Evolutionary conservation across 2,888 invertebrate species (phyloP).

Genomic region (Galerucella pusilla): DNA sequence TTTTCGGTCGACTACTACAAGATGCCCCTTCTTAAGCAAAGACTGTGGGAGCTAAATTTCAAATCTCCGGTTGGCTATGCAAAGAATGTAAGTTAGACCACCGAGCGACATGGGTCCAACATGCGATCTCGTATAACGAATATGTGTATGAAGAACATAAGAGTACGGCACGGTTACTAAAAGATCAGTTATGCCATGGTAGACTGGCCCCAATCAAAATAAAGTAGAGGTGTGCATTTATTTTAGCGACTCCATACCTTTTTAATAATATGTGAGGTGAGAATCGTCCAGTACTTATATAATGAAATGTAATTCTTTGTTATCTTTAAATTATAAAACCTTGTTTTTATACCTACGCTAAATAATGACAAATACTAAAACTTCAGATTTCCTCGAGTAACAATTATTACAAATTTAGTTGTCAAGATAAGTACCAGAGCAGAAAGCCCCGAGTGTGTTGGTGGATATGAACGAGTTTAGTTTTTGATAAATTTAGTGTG

Average conservation of each 20-base stretch:
- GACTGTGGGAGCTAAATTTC: constrained; percentile 45
- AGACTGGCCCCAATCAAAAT: constrained; percentile 11
- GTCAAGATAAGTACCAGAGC: too few species aligned
- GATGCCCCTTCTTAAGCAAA: constrained; percentile 32
- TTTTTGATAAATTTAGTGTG: too few species aligned
- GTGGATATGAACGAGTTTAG: too few species aligned
- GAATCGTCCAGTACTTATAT: too few species aligned
- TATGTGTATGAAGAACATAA: constrained; percentile 17
- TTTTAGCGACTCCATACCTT: not conserved
- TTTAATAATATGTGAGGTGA: too few species aligned
- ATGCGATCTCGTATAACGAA: constrained; percentile 20
- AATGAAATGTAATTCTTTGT: too few species aligned
- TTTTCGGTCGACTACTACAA: constrained; percentile 22
- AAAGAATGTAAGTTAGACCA: constrained; percentile 54
- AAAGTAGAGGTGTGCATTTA: constrained; percentile 11
- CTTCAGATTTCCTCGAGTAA: too few species aligned
- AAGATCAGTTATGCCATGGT: constrained; percentile 11
- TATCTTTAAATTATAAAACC: too few species aligned
- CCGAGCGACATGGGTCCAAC: constrained; percentile 43
- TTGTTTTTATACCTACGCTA: too few species aligned
- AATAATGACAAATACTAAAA: too few species aligned
- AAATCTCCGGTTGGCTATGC: constrained; percentile 50
- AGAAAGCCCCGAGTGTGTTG: too few species aligned
- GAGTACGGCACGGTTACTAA: constrained; percentile 19
- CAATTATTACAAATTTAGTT: too few species aligned